Evolutionary conservation across 30 jellyfish, hydroid and myxozoan species (phyloP).

Genomic region (Pseudorhiza aurosa): DNA sequence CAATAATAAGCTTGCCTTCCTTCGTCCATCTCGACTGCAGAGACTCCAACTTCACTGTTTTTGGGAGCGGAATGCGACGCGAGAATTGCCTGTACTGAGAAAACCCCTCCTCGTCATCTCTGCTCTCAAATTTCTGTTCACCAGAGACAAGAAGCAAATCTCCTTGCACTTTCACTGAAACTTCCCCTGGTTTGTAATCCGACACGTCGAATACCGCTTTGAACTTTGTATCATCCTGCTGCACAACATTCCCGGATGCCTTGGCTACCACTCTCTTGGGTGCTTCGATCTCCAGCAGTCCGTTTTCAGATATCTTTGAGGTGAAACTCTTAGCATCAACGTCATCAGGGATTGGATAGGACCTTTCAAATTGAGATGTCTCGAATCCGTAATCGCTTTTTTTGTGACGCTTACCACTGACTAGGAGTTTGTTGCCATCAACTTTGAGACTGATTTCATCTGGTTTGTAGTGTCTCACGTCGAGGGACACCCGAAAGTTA

Average conservation of each 20-base stretch:
- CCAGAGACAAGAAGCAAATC: conserved; percentile 37
- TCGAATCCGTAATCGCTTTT: conserved; percentile 76
- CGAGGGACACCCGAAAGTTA: background rate
- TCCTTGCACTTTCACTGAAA: conserved; percentile 68
- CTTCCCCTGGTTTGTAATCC: conserved; percentile 71
- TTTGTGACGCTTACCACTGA: conserved; percentile 69
- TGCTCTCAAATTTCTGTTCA: conserved; percentile 46
- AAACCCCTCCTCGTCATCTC: conserved; percentile 35
- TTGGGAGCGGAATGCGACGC: conserved; percentile 51
- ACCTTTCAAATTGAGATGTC: conserved; percentile 60
- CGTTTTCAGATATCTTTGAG: conserved; percentile 57
- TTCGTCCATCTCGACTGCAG: conserved; percentile 40
- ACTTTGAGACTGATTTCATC: conserved; percentile 30
- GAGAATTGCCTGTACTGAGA: conserved; percentile 59
- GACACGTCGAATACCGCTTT: conserved; percentile 34
- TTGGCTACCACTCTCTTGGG: background rate
- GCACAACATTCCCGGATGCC: background rate
- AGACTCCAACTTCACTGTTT: conserved; percentile 36
- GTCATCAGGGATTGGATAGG: conserved; percentile 66
- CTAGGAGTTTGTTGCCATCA: conserved; percentile 46
- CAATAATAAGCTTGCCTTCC: conserved; percentile 55
- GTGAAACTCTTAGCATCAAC: conserved; percentile 54
- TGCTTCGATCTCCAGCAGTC: conserved; percentile 63
- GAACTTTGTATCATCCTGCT: conserved; percentile 49
- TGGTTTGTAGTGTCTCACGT: conserved; percentile 18